Evolutionary conservation across 1,140 invertebrate genomes (phyloP).

Genomic region (Drosophila azteca): DNA sequence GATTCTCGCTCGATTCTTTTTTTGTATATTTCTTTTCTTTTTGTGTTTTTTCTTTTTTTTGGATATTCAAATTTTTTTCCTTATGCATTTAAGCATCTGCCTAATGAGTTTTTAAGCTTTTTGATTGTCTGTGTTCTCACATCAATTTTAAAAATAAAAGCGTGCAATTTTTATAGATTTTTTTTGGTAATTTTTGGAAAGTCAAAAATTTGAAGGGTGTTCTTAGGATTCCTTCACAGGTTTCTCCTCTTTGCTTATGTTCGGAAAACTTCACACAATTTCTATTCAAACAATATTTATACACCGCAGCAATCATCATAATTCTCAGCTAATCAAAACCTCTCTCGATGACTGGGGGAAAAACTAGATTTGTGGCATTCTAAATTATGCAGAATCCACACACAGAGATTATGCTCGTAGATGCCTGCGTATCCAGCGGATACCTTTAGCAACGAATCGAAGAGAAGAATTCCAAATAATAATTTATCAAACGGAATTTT

Average conservation of each 20-base stretch:
- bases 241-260: no score
- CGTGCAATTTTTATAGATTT: conserved; percentile 1
- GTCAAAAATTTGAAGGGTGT: no score
- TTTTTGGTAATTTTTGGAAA: background rate
- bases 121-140: conserved; percentile 45
- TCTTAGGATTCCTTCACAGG: no score
- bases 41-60: conserved; percentile 28
- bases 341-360: no score
- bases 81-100: conserved; percentile 28
- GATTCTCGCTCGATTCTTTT: conserved; percentile 13
- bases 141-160: conserved; percentile 34
- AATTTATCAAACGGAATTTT: conserved; percentile 81
- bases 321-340: background rate
- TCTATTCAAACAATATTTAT: no score
- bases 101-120: conserved; percentile 57
- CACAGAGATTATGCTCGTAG: background rate
- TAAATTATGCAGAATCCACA: conserved; percentile 30
- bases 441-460: conserved; percentile 44
- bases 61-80: conserved; percentile 27
- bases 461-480: conserved; percentile 62
- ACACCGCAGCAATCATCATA: background rate
- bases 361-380: conserved; percentile 41
- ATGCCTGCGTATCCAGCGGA: conserved; percentile 25
- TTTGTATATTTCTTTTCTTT: background rate
- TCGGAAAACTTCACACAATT: no score